phyloP scores from a whole-genome alignment of 2,797 vertebrate genomes.

The Cossypha dichroa region DNA sequence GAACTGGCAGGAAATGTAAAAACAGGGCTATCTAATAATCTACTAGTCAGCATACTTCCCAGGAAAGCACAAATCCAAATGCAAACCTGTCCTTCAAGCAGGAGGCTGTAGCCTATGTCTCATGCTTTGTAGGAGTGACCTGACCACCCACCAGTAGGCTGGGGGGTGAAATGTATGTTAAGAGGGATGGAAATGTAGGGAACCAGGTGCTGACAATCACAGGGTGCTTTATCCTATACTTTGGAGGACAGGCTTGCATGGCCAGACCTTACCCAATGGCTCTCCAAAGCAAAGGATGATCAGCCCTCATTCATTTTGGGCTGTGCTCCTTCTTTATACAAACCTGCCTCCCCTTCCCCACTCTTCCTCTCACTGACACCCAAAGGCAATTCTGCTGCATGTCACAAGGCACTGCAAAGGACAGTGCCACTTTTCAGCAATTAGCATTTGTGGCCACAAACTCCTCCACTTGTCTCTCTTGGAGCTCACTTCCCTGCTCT shows the following conservation, averaged over 20 bases:
- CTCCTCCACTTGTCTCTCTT: background rate
- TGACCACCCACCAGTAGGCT: background rate
- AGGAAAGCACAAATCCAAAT: background rate
- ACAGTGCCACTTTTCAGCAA: background rate
- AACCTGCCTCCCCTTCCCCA: rapidly evolving
- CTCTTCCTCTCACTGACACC: background rate
- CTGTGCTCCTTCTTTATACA: background rate
- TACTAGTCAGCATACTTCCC: rapidly evolving
- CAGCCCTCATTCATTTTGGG: background rate
- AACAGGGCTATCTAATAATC: background rate
- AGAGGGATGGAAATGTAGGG: background rate
- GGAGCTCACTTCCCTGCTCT: background rate
- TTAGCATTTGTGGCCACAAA: background rate
- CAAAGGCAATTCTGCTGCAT: background rate
- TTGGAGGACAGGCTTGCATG: background rate
- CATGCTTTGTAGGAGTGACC: rapidly evolving
- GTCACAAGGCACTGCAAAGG: background rate
- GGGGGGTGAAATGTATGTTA: background rate
- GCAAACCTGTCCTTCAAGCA: background rate
- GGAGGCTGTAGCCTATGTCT: background rate
- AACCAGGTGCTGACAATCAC: background rate
- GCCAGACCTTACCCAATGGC: background rate
- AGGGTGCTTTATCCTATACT: background rate
- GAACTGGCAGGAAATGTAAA: background rate
- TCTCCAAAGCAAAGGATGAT: background rate